A percentile compares a stretch with the other conserved stretches of the same genome.
Conservation (phyloP, 2,113 vertebrate genomes). For the Hirundichthys speculiger region DNA sequence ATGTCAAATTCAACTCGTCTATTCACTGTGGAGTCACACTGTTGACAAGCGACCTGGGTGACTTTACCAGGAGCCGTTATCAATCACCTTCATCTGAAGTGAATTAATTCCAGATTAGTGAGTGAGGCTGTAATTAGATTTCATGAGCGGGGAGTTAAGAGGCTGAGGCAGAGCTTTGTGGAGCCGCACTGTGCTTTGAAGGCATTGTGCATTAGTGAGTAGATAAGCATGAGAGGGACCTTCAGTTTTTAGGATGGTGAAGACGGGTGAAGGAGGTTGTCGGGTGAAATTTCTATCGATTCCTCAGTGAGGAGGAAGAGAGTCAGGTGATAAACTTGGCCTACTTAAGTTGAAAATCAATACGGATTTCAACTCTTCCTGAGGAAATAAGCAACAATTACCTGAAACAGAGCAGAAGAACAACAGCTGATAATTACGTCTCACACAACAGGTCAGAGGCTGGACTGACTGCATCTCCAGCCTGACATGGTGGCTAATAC, state of each 20-base stretch:
- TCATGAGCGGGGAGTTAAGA: constrained; percentile 56
- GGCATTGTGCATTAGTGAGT: constrained; percentile 47
- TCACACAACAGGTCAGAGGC: constrained; percentile 74
- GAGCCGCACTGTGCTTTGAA: constrained; percentile 16
- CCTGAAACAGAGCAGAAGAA: constrained; percentile 71
- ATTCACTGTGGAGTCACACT: constrained; percentile 51
- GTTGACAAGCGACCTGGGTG: constrained; percentile 62
- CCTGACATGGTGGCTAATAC: constrained; percentile 62
- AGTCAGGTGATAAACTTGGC: constrained; percentile 87
- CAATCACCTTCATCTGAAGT: constrained; percentile 75
- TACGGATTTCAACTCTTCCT: constrained; percentile 86
- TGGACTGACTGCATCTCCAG: constrained; percentile 60
- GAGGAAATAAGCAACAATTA: constrained; percentile 85
- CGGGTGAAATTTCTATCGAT: constrained; percentile 89
- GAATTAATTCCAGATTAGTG: constrained; percentile 76
- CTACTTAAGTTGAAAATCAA: constrained; percentile 88
- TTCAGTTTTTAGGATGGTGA: constrained; percentile 54
- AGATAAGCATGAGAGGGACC: constrained; percentile 58
- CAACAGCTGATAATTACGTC: constrained; percentile 79
- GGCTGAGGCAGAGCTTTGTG: constrained; percentile 49
- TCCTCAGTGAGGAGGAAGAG: constrained; percentile 79
- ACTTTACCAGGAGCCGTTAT: constrained; percentile 67
- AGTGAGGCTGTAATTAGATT: constrained; percentile 70
- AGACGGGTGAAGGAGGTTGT: constrained; percentile 62
- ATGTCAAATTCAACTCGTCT: constrained; percentile 46